phyloP scores from a whole-genome alignment of 2,888 invertebrate species.

The Lasioglossum pauxillum region DNA sequence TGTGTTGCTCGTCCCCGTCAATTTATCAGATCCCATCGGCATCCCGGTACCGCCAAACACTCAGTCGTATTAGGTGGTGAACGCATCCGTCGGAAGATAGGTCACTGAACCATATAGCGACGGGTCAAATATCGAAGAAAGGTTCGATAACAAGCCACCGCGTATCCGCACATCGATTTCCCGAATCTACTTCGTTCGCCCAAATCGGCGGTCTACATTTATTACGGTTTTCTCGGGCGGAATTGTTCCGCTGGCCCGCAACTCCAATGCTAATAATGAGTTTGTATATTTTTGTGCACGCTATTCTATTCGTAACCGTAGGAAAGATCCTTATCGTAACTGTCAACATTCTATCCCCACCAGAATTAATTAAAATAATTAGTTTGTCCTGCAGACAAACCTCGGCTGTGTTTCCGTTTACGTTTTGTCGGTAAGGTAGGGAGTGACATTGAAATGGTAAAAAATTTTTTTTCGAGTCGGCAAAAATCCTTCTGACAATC shows the following conservation, averaged over 20 bases:
- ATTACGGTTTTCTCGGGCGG: constrained; percentile 4
- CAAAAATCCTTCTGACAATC: no score
- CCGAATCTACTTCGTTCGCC: background rate
- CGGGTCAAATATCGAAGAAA: constrained; percentile 32
- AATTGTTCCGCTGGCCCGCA: background rate
- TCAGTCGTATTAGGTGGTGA: constrained; percentile 49
- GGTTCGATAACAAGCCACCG: constrained; percentile 31
- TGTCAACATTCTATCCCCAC: no score
- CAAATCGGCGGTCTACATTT: constrained; percentile 22
- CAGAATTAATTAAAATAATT: background rate
- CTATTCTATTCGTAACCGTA: no score
- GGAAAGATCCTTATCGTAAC: no score
- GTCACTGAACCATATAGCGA: constrained; percentile 14
- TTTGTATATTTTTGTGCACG: background rate
- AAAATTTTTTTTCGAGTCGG: no score
- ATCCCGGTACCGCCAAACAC: background rate
- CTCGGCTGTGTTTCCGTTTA: no score
- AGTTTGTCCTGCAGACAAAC: no score
- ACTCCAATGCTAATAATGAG: background rate
- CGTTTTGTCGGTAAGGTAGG: no score
- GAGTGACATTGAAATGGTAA: no score
- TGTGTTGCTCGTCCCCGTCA: background rate
- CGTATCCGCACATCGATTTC: constrained; percentile 26
- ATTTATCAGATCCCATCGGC: constrained; percentile 13
- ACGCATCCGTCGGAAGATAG: constrained; percentile 19